Percentiles rank a stretch among this genome's conserved stretches.
Evolutionary conservation across 1,140 invertebrate genomes (phyloP).

Genomic region (Aricia agestis): DNA sequence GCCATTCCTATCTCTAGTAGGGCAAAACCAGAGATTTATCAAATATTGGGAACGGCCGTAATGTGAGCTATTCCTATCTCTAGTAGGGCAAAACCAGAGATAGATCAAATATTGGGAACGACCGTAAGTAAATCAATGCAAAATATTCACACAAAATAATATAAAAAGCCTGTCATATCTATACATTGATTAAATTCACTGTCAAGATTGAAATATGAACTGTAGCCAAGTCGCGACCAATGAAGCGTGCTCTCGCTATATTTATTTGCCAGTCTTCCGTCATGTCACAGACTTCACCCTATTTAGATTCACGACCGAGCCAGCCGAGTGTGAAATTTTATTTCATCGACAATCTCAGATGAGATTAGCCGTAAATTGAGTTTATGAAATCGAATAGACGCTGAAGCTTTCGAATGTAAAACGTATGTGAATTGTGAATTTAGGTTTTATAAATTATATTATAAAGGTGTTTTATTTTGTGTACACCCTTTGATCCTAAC

Average conservation of each 20-base stretch:
- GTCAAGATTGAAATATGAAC: conserved; percentile 45
- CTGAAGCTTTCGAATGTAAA: conserved; percentile 31
- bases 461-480: no score
- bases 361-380: conserved; percentile 74
- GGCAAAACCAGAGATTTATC: no score
- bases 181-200: conserved; percentile 24
- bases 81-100: no score
- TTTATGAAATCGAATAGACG: conserved; percentile 73
- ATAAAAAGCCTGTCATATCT: no score
- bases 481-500: no score
- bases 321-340: conserved; percentile 70
- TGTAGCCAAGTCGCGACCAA: conserved; percentile 43
- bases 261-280: conserved; percentile 27
- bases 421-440: conserved; percentile 12
- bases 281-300: conserved; percentile 27
- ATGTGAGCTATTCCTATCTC: no score
- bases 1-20: no score
- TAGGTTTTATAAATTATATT: neutral
- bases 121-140: no score
- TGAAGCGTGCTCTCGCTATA: conserved; percentile 57
- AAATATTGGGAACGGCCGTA: no score
- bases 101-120: no score
- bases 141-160: no score
- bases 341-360: conserved; percentile 72
- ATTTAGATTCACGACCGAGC: conserved; percentile 61